phyloP scores from a whole-genome alignment of 2,113 vertebrate genomes.

The Sturnira hondurensis region DNA sequence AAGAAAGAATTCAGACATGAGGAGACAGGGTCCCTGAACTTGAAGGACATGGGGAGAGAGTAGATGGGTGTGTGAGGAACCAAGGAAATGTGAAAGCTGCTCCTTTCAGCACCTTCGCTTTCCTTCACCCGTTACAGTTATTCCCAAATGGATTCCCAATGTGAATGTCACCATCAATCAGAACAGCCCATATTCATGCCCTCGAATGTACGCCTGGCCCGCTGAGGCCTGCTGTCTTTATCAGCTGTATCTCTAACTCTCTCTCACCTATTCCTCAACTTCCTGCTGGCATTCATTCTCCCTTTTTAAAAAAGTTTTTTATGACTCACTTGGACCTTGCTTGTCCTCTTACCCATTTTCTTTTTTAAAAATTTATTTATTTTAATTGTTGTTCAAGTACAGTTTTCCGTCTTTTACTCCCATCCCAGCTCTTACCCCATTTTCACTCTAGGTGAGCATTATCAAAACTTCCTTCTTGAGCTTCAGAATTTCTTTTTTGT shows the following conservation, averaged over 20 bases:
- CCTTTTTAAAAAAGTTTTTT: not conserved
- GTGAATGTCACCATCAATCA: not conserved
- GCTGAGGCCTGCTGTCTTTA: not conserved
- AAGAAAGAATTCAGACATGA: not conserved
- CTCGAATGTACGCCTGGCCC: not conserved
- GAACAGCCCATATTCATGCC: not conserved
- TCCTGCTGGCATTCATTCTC: not conserved
- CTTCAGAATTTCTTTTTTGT: not conserved
- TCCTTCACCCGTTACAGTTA: not conserved
- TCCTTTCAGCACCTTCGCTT: not conserved
- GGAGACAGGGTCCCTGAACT: not conserved
- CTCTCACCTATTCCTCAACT: not conserved
- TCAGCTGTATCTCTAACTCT: not conserved
- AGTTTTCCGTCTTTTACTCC: too few relatives aligned
- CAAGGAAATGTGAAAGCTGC: not conserved
- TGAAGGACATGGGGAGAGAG: not conserved
- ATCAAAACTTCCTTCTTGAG: not conserved
- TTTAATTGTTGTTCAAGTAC: too few relatives aligned
- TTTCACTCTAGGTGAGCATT: not conserved
- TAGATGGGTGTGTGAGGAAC: not conserved
- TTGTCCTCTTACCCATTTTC: slow-evolving; percentile 6
- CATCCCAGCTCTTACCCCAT: too few relatives aligned
- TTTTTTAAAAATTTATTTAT: too few relatives aligned
- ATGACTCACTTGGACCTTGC: not conserved
- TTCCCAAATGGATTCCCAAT: not conserved